Conservation (phyloP, 1,140 invertebrate species). For the Pseudobourletiella spinata region DNA sequence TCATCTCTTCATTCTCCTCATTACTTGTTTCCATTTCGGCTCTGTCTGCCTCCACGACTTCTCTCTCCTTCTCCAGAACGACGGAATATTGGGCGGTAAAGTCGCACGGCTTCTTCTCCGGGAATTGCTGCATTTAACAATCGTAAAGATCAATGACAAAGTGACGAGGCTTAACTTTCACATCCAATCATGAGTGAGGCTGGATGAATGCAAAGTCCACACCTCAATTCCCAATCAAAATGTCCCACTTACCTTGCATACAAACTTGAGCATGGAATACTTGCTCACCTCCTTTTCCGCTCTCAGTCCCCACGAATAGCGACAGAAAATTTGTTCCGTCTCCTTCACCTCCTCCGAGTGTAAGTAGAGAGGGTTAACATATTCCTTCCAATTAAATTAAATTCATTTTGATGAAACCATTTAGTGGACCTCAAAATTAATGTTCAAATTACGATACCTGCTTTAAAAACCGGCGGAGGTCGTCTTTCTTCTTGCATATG, state of each 20-base stretch:
- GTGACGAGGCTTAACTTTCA: not conserved
- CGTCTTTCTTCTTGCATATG: constrained; percentile 14
- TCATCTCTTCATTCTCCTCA: too few species aligned
- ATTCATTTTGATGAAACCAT: not conserved
- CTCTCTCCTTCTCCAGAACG: constrained; percentile 1
- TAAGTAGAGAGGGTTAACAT: constrained; percentile 21
- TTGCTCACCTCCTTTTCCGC: constrained; percentile 31
- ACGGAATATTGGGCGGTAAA: constrained; percentile 13
- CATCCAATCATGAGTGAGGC: not conserved
- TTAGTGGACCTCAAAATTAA: too few species aligned
- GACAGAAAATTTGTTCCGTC: not conserved
- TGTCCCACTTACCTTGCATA: constrained; percentile 13
- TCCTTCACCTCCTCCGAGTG: constrained; percentile 9
- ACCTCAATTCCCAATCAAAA: too few species aligned
- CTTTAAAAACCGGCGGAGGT: constrained; percentile 26
- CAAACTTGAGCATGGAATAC: constrained; percentile 26
- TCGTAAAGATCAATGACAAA: not conserved
- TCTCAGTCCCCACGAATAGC: constrained; percentile 29
- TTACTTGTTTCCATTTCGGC: too few species aligned
- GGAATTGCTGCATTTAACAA: constrained; percentile 6
- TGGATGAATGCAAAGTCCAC: too few species aligned
- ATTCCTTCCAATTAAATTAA: constrained; percentile 23
- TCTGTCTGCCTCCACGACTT: not conserved
- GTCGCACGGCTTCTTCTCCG: constrained; percentile 6
- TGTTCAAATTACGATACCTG: too few species aligned